Evolutionary conservation across 1,140 invertebrate species (phyloP), one percentile per base, ranked within the genome.

Genomic region (Nymphalis io): DNA sequence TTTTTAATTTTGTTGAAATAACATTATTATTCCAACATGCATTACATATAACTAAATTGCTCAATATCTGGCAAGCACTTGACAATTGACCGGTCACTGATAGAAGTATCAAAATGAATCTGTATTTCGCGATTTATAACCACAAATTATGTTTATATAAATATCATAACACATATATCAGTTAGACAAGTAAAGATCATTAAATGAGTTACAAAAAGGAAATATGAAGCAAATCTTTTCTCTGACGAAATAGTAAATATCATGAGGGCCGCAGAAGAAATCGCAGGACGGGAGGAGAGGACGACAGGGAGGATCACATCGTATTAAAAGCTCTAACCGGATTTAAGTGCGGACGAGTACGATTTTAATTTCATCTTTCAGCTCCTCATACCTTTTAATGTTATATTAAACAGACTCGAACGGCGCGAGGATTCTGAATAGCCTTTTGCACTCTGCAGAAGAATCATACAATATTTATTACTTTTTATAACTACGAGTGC

Each of bases 311-410:
- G 21, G 5, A 27, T 42, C 15, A 21, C 10, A 46, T 68, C 46
- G 74, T 65, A 73, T 76, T 76, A 76, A 73, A 61, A 73, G 64
- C 64, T 73, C 64, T 71, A 73, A 71, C 67, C 64, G 68, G 74
- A 71, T 73, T 76, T 70, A 71, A 76, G 72, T 73, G 68, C 55
- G 74, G 67, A 72, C 70, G 51, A 68, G 68, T 73, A 60, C 57
- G 72, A 70, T 76, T 76, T 76, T 76, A 76, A 76, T 76, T 76
- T 62, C 64, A 60, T 70, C 61, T 68, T 63, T 53, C 71, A 70
- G 44, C 39, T 51, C 46, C 46, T 70, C 68, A 64, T 42, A 42
- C 55, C 63, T n/a, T 48, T 46, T 57, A 51, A 55, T 69, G 60
- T 62, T 59, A 67, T 67, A 65, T 72, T 69, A 59, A 55, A 65